These are phyloP conservation scores for Xanthia togata DNA, from an alignment of 2,888 invertebrate species.

Conservation along the genomic window DNA sequence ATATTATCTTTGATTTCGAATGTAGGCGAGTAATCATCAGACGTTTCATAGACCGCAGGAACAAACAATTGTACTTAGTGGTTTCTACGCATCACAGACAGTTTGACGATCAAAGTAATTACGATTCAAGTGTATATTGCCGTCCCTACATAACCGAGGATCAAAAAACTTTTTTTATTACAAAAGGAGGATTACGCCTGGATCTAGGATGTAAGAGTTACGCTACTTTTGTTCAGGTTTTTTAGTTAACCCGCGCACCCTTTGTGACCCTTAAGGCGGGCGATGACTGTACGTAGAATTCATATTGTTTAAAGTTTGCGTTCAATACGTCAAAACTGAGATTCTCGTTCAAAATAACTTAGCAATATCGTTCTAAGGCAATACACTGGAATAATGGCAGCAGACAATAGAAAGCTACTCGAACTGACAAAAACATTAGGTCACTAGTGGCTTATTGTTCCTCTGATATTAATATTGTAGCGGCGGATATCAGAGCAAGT, in stretches of 20 bases:
- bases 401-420: slow-evolving; percentile 18
- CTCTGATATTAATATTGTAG: slow-evolving; percentile 41
- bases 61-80: not conserved
- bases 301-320: slow-evolving; percentile 26
- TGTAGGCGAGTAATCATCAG: slow-evolving; percentile 1
- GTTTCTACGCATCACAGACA: slow-evolving; percentile 4
- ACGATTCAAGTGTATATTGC: slow-evolving; percentile 14
- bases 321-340: slow-evolving; percentile 15
- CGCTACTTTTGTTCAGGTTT: slow-evolving; percentile 11
- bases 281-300: slow-evolving; percentile 27
- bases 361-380: slow-evolving; percentile 1
- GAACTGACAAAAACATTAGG: slow-evolving; percentile 31
- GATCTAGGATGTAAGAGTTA: slow-evolving; percentile 4
- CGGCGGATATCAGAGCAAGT: slow-evolving; percentile 36
- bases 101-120: slow-evolving; percentile 29
- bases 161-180: slow-evolving; percentile 34
- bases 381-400: slow-evolving; percentile 31
- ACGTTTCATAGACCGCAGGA: not conserved
- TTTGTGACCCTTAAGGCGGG: slow-evolving; percentile 22
- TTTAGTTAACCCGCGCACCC: slow-evolving; percentile 4
- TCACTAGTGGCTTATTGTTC: slow-evolving; percentile 52
- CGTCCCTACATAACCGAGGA: slow-evolving; percentile 11
- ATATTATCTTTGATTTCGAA: slow-evolving; percentile 25
- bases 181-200: slow-evolving; percentile 10
- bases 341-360: slow-evolving; percentile 21